These are phyloP conservation scores for Tuta absoluta DNA, from an alignment of 2,888 invertebrate genomes.

Conservation along the genomic window DNA sequence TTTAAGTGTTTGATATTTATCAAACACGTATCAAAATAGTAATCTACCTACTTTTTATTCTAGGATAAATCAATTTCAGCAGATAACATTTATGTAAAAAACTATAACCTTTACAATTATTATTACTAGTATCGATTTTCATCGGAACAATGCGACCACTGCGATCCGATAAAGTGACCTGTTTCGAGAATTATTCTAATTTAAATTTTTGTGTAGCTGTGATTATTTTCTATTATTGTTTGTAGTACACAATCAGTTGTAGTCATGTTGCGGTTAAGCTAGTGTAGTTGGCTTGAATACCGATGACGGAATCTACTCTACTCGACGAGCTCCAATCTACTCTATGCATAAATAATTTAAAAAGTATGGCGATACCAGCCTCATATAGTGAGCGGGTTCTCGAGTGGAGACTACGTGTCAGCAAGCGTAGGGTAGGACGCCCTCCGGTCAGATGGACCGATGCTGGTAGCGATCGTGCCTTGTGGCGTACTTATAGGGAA, in stretches of 20 bases:
- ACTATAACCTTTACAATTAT: too few species aligned
- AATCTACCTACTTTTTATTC: too few species aligned
- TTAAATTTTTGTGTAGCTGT: not conserved
- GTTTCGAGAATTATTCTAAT: constrained; percentile 8
- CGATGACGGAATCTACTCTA: constrained; percentile 73
- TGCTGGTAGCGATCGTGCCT: too few species aligned
- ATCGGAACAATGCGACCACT: constrained; percentile 4
- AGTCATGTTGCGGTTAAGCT: constrained; percentile 67
- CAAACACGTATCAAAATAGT: too few species aligned
- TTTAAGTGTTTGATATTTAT: too few species aligned
- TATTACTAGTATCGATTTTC: not conserved
- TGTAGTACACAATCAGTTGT: constrained; percentile 69
- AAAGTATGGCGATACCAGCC: constrained; percentile 74
- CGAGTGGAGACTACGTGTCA: constrained; percentile 73
- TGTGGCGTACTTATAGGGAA: too few species aligned
- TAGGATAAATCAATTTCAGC: too few species aligned
- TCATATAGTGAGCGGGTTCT: constrained; percentile 70
- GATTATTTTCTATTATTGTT: constrained; percentile 47
- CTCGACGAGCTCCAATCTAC: constrained; percentile 77
- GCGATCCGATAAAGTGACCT: not conserved
- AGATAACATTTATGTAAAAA: too few species aligned
- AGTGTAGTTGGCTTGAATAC: constrained; percentile 68
- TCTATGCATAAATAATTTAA: constrained; percentile 80
- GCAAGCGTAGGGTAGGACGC: too few species aligned
- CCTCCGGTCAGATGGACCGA: too few species aligned